Base-by-base conservation (phyloP, 64 coral and sea anemone species). In the Pocillopora verrucosa region DNA sequence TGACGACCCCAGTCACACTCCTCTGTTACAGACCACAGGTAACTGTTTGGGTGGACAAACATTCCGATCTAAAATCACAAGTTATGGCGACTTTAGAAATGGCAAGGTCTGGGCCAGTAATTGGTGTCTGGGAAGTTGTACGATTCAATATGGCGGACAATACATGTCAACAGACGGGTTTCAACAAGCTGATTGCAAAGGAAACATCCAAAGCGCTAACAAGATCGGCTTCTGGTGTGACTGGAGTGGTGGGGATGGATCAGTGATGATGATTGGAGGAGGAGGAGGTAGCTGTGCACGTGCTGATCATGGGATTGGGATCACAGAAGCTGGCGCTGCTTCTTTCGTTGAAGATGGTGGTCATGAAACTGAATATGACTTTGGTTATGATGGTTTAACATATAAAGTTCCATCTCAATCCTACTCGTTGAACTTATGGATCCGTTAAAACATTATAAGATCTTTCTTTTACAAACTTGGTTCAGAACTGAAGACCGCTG, bases 1-100 rank as follows among this genome's bases (percentile, higher is more conserved):
- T 68, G 88, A 89, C 70, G 88, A 89, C 36, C 4, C 77, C 77
- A 59, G 56, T 60, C 77, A 79, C 57, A 79, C 56, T 45, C 77
- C 77, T 25, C 13, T 79, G 22, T 59, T 79, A 26, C 56, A 79
- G n/a, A 79, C 77, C 67, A 70, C n/a, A 70, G n/a, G 20, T 70
- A 30, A 70, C 67, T 70, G 67, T 70, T 70, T 70, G 67, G 20
- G 20, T 24, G 67, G 67, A 70, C 67, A 70, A 70, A 70, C 67
- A 70, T 70, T 70, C 20, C 67, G 67, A 70, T 70, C 67, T 4
- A 70, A 70, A 70, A 70, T 70, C 67, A 70, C 67, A 26, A 70
- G n/a, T 70, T 70, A 70, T 70, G 67, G 67, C 19, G 67, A 70
- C 67, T 70, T 70, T 70, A 70, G 67, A 70, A 70, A 70, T 70